Base-by-base conservation (phyloP, 2,113 vertebrate species). In the Meleagris gallopavo region DNA sequence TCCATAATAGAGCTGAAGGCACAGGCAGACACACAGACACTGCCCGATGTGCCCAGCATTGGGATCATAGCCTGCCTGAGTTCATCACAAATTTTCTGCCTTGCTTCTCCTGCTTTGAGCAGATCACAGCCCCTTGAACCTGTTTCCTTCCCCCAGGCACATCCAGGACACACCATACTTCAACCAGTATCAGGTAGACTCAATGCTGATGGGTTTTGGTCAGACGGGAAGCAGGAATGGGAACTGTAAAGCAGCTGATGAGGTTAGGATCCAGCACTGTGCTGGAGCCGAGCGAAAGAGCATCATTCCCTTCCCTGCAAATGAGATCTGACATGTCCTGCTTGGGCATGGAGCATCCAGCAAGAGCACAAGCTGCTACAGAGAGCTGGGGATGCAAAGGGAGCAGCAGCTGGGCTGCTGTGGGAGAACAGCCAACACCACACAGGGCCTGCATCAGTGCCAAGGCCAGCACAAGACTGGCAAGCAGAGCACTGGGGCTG, bases 401-500 rank as follows among this genome's bases (percentile, higher is more conserved):
- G 18, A 75, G 62, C 10, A 7, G 92, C 83, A 86, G 92, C 83
- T 71, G 75, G 88, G 70, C 46, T 1, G 0, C 40, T 64, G 12
- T 0, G 0, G 43, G 24, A 11, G 18, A 78, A 61, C 46, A 45
- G 8, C 36, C 0, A 4, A 61, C 79, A 36, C 45, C 14, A 8
- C 0, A 2, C 0, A 3, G 57, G 81, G 36, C 85, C 38, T 32
- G 62, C 85, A 36, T 19, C 67, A 73, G 70, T 84, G 77, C 77
- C 66, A 30, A 30, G 83, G 48, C n/a, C 0, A 2, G n/a, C 0
- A 0, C 4, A 29, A 65, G 41, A 62, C 54, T 76, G 85, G 45
- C 0, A 0, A 93, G 64, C 3, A 6, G 9, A 88, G 55, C 62
- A 72, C 41, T 2, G 0, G 61, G 2, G 15, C 48, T 77, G 70